Evolutionary conservation across 2,888 invertebrate species (phyloP), one percentile per base, ranked within the genome.

Genomic region (Eugnorisma glareosa): DNA sequence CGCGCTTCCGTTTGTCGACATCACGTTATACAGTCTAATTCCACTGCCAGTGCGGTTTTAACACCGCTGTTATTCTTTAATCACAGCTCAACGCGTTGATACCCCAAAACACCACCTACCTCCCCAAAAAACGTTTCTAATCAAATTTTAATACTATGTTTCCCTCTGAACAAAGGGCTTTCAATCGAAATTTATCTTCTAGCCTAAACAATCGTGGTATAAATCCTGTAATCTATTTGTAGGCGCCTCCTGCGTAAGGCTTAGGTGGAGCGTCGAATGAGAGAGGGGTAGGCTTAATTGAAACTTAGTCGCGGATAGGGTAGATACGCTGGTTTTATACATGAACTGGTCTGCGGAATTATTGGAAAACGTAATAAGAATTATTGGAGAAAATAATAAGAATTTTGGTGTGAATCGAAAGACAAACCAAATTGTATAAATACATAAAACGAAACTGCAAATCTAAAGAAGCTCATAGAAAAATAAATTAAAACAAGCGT

Each of bases 211-310:
- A 91, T 91, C 88, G 90, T 84, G 86, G 89, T 83, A 89, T 88
- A 92, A 92, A 93, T 91, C 91, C 91, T 89, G 90, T 93, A 93
- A 94, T 94, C 94, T 94, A 93, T 94, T 93, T 92, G 86, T 91
- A 91, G 91, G 89, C 89, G 85, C 89, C 90, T 92, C 92, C 93
- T 89, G 91, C 88, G 90, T 88, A 89, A 85, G 90, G 91, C 91
- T 92, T 91, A 92, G 90, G 87, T 86, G 87, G 89, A 91, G 86
- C 89, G 87, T 86, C 91, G 92, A 92, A 91, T 90, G 88, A 89
- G 84, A 75, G 91, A 88, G 92, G 93, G 93, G 92, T 89, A 87
- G 90, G 93, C 94, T 95, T 95, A 95, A 96, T 96, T 95, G 96
- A 95, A 96, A 95, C 94, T 95, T 94, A 94, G 93, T 93, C 91